phyloP scores from a whole-genome alignment of 1,140 invertebrate genomes.

The Aphis gossypii region DNA sequence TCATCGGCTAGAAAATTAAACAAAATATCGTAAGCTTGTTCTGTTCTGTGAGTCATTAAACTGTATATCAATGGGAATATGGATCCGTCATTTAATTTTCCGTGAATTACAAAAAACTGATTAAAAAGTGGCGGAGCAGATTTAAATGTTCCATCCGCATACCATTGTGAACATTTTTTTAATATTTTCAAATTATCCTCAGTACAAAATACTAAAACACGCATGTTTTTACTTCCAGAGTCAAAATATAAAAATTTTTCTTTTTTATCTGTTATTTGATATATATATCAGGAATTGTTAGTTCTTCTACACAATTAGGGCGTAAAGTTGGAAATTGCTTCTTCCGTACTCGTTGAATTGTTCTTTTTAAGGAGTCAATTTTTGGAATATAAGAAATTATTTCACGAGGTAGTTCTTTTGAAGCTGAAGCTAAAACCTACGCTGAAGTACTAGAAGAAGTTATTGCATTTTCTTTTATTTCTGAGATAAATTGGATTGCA shows the following conservation, averaged over 20 bases:
- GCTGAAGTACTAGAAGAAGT: not conserved
- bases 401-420: slow-evolving; percentile 10
- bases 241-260: not conserved
- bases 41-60: too few species aligned
- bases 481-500: slow-evolving; percentile 7
- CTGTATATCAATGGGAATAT: too few species aligned
- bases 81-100: too few species aligned
- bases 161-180: too few species aligned
- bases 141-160: too few species aligned
- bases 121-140: too few species aligned
- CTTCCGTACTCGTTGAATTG: not conserved
- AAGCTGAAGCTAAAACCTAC: not conserved
- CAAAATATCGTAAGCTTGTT: too few species aligned
- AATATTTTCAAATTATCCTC: too few species aligned
- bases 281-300: not conserved
- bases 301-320: not conserved
- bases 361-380: not conserved
- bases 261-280: slow-evolving; percentile 8
- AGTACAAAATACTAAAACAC: too few species aligned
- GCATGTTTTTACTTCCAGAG: not conserved
- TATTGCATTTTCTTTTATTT: not conserved
- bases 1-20: too few species aligned
- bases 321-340: not conserved
- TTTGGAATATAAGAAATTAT: not conserved
- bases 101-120: too few species aligned